These are phyloP conservation scores for Nephila pilipes DNA, from an alignment of 1,140 invertebrate genomes.

Conservation along the genomic window DNA sequence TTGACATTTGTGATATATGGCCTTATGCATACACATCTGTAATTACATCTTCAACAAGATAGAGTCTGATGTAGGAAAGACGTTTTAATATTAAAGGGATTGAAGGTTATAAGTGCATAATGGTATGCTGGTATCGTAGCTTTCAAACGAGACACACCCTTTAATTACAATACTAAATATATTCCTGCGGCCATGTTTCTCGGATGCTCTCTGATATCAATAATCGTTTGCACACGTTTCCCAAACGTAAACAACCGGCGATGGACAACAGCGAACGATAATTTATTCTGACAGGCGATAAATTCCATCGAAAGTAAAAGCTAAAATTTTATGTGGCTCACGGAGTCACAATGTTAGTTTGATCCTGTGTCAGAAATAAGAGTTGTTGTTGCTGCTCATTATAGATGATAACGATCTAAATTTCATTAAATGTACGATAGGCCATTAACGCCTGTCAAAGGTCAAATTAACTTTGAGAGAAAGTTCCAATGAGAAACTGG, in stretches of 20 bases:
- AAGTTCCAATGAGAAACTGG: too few species aligned
- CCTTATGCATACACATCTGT: background rate
- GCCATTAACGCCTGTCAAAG: too few species aligned
- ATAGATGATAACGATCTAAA: too few species aligned
- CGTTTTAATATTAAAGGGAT: background rate
- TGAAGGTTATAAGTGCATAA: background rate
- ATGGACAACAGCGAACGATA: background rate
- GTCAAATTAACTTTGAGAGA: too few species aligned
- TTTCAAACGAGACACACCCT: background rate
- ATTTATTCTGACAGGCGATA: background rate
- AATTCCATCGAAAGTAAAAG: background rate
- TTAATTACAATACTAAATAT: constrained; percentile 15
- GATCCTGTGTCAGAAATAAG: too few species aligned
- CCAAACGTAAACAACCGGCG: background rate
- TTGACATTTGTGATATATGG: background rate
- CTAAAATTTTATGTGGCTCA: background rate
- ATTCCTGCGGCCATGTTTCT: background rate
- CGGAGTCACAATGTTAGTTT: too few species aligned
- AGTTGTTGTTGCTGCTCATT: too few species aligned
- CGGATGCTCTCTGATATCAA: background rate
- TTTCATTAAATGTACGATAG: too few species aligned
- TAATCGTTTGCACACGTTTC: background rate
- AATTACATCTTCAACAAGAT: background rate
- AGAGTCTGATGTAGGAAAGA: background rate
- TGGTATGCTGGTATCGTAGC: too few species aligned